phyloP scores from a whole-genome alignment of 2,888 invertebrate species.

The Scaptomyza flava region DNA sequence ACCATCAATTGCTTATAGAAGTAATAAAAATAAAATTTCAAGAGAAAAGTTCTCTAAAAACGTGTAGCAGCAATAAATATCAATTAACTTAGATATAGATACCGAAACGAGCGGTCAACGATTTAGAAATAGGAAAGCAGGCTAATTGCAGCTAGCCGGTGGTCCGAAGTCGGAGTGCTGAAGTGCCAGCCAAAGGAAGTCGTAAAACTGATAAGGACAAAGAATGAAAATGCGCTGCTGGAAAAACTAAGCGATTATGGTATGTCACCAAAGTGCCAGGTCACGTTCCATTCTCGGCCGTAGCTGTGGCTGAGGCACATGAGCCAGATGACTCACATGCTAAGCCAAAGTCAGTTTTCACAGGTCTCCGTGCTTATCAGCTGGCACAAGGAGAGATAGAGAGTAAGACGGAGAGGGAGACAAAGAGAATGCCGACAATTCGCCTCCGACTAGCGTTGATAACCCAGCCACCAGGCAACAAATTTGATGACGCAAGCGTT shows the following conservation, averaged over 20 bases:
- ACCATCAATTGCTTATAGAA: slow-evolving; percentile 25
- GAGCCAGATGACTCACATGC: slow-evolving; percentile 61
- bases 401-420: not conserved
- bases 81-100: slow-evolving; percentile 68
- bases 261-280: slow-evolving; percentile 62
- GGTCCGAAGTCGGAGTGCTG: slow-evolving; percentile 43
- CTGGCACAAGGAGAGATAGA: not conserved
- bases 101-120: slow-evolving; percentile 41
- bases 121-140: slow-evolving; percentile 41
- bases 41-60: slow-evolving; percentile 43
- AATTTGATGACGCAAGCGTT: slow-evolving; percentile 71
- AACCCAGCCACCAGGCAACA: slow-evolving; percentile 68
- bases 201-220: slow-evolving; percentile 71
- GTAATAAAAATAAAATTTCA: slow-evolving; percentile 4
- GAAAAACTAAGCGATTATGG: slow-evolving; percentile 51
- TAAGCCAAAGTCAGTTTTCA: not conserved
- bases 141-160: slow-evolving; percentile 70
- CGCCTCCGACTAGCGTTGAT: slow-evolving; percentile 40
- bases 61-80: slow-evolving; percentile 72
- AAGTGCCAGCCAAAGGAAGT: slow-evolving; percentile 64
- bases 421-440: slow-evolving; percentile 8
- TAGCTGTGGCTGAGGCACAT: slow-evolving; percentile 13
- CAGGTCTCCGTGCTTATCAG: slow-evolving; percentile 53
- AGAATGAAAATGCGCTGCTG: slow-evolving; percentile 41
- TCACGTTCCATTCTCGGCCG: slow-evolving; percentile 65